These are phyloP conservation scores for Fabriciana adippe DNA, from an alignment of 2,888 invertebrate genomes.

Conservation along the genomic window DNA sequence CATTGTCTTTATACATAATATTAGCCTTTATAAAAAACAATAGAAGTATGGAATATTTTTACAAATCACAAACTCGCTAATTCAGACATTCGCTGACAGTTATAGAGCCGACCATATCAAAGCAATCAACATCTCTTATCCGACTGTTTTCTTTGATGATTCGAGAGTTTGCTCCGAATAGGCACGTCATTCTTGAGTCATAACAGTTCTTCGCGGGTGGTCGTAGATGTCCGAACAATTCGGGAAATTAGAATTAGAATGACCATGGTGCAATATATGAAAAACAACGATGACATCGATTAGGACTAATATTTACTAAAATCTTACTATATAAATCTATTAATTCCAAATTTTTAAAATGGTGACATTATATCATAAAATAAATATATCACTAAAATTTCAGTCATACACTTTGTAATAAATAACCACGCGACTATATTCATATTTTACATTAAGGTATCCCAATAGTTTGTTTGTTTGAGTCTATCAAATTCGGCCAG, in stretches of 20 bases:
- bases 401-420: too few species aligned
- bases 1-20: background rate
- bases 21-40: background rate
- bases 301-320: too few species aligned
- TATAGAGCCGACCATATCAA: conserved; percentile 55
- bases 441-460: conserved; percentile 14
- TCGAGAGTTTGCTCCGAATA: conserved; percentile 57
- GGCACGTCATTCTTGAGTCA: conserved; percentile 56
- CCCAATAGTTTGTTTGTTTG: conserved; percentile 7
- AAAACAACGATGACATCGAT: too few species aligned
- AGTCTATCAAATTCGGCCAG: conserved; percentile 25
- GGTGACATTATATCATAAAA: too few species aligned
- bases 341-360: background rate
- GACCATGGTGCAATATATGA: conserved; percentile 7
- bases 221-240: conserved; percentile 40
- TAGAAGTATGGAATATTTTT: background rate
- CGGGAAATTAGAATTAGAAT: conserved; percentile 17
- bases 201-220: conserved; percentile 61
- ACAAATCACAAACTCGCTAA: conserved; percentile 8
- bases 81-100: conserved; percentile 52
- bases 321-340: background rate
- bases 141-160: conserved; percentile 71
- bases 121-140: conserved; percentile 68
- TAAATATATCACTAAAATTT: too few species aligned
- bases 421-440: background rate